A percentile compares a stretch with the other conserved stretches of the same genome.
phyloP scores from a whole-genome alignment of 2,113 vertebrate species.

The Aldabrachelys gigantea region DNA sequence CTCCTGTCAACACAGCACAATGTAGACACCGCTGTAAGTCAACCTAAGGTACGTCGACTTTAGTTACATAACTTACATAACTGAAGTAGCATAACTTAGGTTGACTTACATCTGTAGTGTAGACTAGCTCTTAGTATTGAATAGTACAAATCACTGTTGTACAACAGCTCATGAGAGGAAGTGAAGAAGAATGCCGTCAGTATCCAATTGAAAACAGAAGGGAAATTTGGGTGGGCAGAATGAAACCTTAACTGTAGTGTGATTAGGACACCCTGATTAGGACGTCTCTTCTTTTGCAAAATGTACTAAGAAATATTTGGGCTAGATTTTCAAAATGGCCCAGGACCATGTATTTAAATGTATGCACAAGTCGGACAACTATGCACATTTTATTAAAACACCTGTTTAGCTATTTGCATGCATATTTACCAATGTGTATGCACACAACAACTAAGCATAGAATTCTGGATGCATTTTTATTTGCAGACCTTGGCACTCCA shows the following conservation, averaged over 20 bases:
- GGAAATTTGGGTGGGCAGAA: background rate
- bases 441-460: background rate
- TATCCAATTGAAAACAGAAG: conserved; percentile 20
- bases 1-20: too few relatives aligned
- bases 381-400: background rate
- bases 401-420: too few relatives aligned
- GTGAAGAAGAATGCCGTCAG: conserved; percentile 1
- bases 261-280: background rate
- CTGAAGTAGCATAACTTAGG: too few relatives aligned
- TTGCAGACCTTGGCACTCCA: background rate
- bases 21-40: too few relatives aligned
- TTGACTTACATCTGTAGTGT: too few relatives aligned
- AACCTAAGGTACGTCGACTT: too few relatives aligned
- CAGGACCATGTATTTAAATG: background rate
- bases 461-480: background rate
- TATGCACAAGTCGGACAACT: background rate
- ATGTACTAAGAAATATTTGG: background rate
- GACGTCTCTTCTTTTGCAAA: background rate
- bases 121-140: background rate
- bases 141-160: conserved; percentile 1
- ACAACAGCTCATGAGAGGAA: conserved; percentile 20
- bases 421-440: background rate
- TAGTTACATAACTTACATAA: too few relatives aligned
- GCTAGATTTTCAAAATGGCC: background rate
- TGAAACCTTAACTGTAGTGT: background rate